Evolutionary conservation across 2,888 invertebrate genomes (phyloP), one percentile per base, ranked within the genome.

Genomic region (Anodontia alba): DNA sequence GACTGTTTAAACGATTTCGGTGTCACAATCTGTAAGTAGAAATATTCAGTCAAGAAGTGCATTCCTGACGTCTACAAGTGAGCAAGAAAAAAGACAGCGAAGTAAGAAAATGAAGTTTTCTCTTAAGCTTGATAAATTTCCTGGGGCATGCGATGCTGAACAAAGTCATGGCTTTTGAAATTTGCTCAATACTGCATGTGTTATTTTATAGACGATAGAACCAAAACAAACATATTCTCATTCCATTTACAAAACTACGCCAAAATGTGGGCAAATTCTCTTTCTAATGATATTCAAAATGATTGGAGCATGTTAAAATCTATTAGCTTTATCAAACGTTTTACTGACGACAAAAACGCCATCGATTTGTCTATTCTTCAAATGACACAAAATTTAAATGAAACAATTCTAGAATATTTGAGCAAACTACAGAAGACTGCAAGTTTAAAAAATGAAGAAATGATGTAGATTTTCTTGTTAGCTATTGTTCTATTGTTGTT

Each of bases 31-130:
- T n/a, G n/a, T n/a, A n/a, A n/a, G n/a, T n/a, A n/a, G n/a, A n/a
- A n/a, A n/a, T n/a, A n/a, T n/a, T n/a, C n/a, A n/a, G n/a, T n/a
- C n/a, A n/a, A n/a, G n/a, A n/a, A n/a, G n/a, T n/a, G n/a, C n/a
- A n/a, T n/a, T n/a, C n/a, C n/a, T n/a, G n/a, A n/a, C n/a, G n/a
- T n/a, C n/a, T n/a, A n/a, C n/a, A n/a, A n/a, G n/a, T n/a, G n/a
- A n/a, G n/a, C 46, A 7, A 20, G 54, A 54, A 26, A 7, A 62
- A 10, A 17, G 29, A 33, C 31, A 17, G 17, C 31, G 33, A 31
- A 33, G 62, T 62, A 62, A 33, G 62, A 62, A 62, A 62, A 62
- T 62, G 62, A 62, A 33, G 12, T 62, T 62, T 62, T 33, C 62
- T 17, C 17, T 62, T 17, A 62, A 62, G 33, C 33, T 62, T 33